Conservation (phyloP, 2,113 vertebrate species). For the Ptilorrhoa leucosticta region DNA sequence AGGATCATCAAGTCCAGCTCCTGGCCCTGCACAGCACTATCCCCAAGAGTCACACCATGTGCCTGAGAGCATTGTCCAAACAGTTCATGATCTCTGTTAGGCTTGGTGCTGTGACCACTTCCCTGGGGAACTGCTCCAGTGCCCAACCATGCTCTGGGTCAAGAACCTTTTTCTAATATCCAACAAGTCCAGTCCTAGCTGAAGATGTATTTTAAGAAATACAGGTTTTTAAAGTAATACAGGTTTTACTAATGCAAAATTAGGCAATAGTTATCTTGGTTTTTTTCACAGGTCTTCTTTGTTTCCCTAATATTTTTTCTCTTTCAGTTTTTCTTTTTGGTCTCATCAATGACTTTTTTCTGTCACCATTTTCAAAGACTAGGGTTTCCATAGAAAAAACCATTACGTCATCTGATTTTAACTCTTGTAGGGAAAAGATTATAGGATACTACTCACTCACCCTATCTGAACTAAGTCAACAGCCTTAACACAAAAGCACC, state of each 20-base stretch:
- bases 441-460: neutral
- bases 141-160: fast-evolving
- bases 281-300: neutral
- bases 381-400: neutral
- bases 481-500: neutral
- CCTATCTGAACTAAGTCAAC: neutral
- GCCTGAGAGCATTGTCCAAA: neutral
- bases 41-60: neutral
- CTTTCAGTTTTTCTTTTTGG: neutral
- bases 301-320: neutral
- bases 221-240: too few relatives aligned
- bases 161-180: neutral
- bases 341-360: neutral
- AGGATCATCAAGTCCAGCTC: neutral
- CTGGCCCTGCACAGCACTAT: neutral
- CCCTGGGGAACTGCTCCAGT: neutral
- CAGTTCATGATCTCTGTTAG: neutral
- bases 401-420: neutral
- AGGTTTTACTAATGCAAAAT: neutral
- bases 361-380: neutral
- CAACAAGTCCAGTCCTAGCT: neutral
- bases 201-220: neutral
- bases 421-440: neutral
- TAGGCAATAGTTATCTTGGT: neutral
- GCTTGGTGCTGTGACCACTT: neutral